phyloP scores from a whole-genome alignment of 2,888 invertebrate species.

The Cinara cedri region DNA sequence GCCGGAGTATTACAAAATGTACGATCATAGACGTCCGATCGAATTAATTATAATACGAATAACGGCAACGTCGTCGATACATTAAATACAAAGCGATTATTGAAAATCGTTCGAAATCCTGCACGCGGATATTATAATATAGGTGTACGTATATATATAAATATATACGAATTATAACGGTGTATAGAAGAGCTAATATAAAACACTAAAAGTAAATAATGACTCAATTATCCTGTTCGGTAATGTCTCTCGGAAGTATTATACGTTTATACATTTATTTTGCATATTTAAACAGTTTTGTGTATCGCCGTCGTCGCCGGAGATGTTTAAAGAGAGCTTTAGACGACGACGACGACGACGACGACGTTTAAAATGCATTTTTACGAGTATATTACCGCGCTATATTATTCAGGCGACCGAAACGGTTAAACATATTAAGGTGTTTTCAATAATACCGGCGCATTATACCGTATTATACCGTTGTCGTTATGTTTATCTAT shows the following conservation, averaged over 20 bases:
- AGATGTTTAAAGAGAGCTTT: constrained; percentile 32
- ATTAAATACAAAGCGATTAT: no score
- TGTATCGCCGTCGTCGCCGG: no score
- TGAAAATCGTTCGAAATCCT: constrained; percentile 19
- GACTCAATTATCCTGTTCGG: constrained; percentile 42
- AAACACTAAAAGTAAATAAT: constrained; percentile 45
- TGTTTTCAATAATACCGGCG: no score
- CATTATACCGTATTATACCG: no score
- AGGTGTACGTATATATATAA: not conserved
- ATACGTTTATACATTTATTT: constrained; percentile 37
- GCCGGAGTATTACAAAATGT: no score
- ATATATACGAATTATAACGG: no score
- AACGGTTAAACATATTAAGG: constrained; percentile 29
- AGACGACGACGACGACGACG: no score
- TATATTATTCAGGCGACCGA: not conserved
- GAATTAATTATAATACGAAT: not conserved
- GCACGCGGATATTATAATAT: not conserved
- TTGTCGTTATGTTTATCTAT: no score
- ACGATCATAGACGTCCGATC: not conserved
- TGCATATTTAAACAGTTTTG: constrained; percentile 46
- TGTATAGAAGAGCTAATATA: not conserved
- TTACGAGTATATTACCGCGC: constrained; percentile 8
- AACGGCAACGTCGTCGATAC: not conserved
- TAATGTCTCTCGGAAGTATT: constrained; percentile 28
- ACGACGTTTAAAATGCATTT: constrained; percentile 36